phyloP scores from a whole-genome alignment of 1,140 invertebrate species.

The Grapholita molesta region DNA sequence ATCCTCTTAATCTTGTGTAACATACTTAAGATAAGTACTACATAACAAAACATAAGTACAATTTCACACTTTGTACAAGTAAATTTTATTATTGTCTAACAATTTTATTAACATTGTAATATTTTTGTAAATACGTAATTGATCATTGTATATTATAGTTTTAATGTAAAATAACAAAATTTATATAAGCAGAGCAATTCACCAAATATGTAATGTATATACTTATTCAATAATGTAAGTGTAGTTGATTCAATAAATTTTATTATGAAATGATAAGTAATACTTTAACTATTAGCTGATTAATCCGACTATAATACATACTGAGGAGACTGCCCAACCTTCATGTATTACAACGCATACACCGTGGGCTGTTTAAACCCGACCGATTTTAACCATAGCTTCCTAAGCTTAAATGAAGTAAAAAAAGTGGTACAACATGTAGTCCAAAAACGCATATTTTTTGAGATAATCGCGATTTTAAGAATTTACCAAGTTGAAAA shows the following conservation, averaged over 20 bases:
- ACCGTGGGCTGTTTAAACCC: too few species aligned
- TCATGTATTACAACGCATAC: too few species aligned
- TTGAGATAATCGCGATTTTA: too few species aligned
- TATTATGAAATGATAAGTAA: background rate
- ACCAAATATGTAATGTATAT: constrained; percentile 14
- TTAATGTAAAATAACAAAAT: background rate
- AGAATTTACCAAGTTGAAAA: too few species aligned
- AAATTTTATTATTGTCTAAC: background rate
- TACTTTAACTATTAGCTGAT: too few species aligned
- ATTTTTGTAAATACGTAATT: background rate
- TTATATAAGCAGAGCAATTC: background rate
- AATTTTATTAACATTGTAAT: background rate
- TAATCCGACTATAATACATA: too few species aligned
- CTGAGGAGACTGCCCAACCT: too few species aligned
- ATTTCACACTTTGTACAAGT: background rate
- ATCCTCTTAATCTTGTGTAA: background rate
- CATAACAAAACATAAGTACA: background rate
- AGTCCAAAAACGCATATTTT: too few species aligned
- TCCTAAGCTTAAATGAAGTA: too few species aligned
- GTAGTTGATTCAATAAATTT: constrained; percentile 11
- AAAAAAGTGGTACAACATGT: too few species aligned
- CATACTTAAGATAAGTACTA: too few species aligned
- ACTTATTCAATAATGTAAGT: background rate
- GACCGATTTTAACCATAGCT: too few species aligned
- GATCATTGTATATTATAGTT: constrained; percentile 2